These are phyloP conservation scores for Drosophila mauritiana DNA, from an alignment of 1,140 invertebrate species.

Conservation along the genomic window DNA sequence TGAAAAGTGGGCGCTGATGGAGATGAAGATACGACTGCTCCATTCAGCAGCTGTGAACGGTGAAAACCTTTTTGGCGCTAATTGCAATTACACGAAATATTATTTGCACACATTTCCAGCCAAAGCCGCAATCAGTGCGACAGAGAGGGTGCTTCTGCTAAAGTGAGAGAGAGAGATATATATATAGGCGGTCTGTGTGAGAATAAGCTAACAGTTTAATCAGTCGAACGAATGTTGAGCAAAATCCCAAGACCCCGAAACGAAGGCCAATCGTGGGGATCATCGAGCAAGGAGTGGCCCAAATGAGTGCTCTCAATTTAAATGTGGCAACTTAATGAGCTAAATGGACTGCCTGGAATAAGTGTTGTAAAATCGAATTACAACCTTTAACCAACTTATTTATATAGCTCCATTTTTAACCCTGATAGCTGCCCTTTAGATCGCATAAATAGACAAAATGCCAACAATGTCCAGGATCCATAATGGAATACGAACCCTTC, in stretches of 20 bases:
- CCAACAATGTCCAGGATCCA: neutral
- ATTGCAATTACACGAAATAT: constrained; percentile 75
- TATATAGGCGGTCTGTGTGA: too few relatives aligned
- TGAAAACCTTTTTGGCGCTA: constrained; percentile 55
- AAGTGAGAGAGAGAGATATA: too few relatives aligned
- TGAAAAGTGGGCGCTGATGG: neutral
- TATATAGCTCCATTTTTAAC: neutral
- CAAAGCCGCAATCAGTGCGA: constrained; percentile 44
- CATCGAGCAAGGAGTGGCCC: too few relatives aligned
- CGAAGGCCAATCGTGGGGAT: too few relatives aligned
- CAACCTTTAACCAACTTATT: neutral
- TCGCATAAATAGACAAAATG: constrained; percentile 12
- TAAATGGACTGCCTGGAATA: neutral
- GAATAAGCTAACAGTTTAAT: constrained; percentile 13
- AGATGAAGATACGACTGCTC: constrained; percentile 11
- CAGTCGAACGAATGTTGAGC: constrained; percentile 2
- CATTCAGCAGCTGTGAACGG: constrained; percentile 5
- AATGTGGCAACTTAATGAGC: neutral
- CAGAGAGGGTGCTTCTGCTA: neutral
- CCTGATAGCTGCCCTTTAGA: constrained; percentile 2
- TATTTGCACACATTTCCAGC: constrained; percentile 58
- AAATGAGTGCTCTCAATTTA: neutral
- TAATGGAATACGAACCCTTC: constrained; percentile 10
- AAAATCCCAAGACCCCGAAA: neutral
- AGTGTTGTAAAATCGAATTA: too few relatives aligned